Conservation (phyloP, 2,888 invertebrate genomes). For the Tromatobia lineatoria region DNA sequence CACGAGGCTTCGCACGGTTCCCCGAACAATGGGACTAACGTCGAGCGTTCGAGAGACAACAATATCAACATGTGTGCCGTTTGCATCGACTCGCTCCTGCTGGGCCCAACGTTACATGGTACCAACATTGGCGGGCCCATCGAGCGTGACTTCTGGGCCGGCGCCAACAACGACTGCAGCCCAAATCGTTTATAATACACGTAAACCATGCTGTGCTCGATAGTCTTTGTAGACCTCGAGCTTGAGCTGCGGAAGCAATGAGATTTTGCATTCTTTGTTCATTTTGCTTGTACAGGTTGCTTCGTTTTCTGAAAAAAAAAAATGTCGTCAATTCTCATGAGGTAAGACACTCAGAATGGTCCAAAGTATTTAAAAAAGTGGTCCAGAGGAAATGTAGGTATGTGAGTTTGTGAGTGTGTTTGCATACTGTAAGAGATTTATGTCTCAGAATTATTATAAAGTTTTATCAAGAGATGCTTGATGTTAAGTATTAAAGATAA, state of each 20-base stretch:
- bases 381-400: no score
- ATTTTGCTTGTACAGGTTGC: background rate
- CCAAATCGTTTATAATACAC: conserved; percentile 63
- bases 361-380: background rate
- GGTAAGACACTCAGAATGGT: background rate
- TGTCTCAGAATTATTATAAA: no score
- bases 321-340: no score
- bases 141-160: conserved; percentile 75
- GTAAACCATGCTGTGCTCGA: conserved; percentile 7
- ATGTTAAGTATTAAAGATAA: no score
- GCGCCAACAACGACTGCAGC: conserved; percentile 58
- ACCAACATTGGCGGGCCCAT: conserved; percentile 69
- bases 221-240: background rate
- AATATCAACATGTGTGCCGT: conserved; percentile 64
- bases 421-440: no score
- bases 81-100: conserved; percentile 21
- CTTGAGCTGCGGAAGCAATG: background rate
- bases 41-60: conserved; percentile 68
- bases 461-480: no score
- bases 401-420: no score
- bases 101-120: conserved; percentile 15
- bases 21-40: conserved; percentile 76
- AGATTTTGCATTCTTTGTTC: background rate
- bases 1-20: conserved; percentile 74
- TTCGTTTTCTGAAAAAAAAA: no score